phyloP scores from a whole-genome alignment of 2,113 vertebrate genomes.

The Capreolus pygargus region DNA sequence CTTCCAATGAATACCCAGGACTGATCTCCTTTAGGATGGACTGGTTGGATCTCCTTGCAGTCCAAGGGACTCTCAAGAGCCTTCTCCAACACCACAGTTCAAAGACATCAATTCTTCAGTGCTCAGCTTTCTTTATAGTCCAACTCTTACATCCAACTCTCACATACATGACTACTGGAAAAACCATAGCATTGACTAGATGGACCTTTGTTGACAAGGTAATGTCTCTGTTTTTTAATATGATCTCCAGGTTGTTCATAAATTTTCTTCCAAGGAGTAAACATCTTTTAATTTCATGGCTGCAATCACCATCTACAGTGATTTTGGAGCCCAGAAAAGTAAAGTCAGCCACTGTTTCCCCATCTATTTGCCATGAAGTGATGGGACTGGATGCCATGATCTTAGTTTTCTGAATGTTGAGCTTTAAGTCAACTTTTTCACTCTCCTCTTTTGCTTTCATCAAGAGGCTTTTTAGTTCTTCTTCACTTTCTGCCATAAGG shows the following conservation, averaged over 20 bases:
- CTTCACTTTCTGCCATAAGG: not conserved
- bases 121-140: rapidly evolving
- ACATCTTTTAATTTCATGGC: not conserved
- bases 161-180: not conserved
- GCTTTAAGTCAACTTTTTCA: not conserved
- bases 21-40: not conserved
- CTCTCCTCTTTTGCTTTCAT: not conserved
- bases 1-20: not conserved
- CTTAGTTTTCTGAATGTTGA: not conserved
- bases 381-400: not conserved
- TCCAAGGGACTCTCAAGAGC: not conserved
- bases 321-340: rapidly evolving
- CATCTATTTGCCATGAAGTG: not conserved
- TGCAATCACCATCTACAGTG: not conserved
- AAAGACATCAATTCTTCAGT: rapidly evolving
- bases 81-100: not conserved
- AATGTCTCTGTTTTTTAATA: not conserved
- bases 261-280: not conserved
- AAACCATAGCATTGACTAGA: not conserved
- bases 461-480: not conserved
- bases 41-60: not conserved
- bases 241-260: not conserved
- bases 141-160: not conserved
- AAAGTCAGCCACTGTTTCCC: not conserved
- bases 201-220: not conserved